Evolutionary conservation across 2,113 vertebrate genomes (phyloP), one percentile per base, ranked within the genome.

Genomic region (Xyliphius kryptos): DNA sequence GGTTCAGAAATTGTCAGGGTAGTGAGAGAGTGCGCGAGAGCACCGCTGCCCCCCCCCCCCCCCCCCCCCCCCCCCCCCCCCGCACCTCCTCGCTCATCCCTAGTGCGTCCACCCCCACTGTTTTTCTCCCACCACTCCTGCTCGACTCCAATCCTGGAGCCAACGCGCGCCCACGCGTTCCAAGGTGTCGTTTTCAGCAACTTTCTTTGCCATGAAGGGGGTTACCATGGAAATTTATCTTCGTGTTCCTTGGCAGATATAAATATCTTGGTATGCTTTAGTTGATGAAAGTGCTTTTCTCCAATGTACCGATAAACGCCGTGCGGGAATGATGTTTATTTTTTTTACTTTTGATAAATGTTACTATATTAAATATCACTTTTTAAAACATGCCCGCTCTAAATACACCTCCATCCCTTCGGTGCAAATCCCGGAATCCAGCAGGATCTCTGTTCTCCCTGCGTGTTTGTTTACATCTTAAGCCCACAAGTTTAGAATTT

Each of bases 161-260:
- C 52, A 62, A 9, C 54, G 37, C 26, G 21, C 56, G 9, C 64
- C 64, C 65, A 64, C 56, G 21, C 37, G 64, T 68, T 46, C 46
- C 53, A 67, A 66, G 65, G 65, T 59, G 65, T 67, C 65, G 37
- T 59, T 67, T 67, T 19, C 65, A 67, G 48, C 56, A 67, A 67
- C 56, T 67, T 67, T 67, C 65, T 38, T 59, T 46, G 56, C 56
- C 49, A 44, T 59, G 59, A 67, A 60, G 26, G 49, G 37, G 48
- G 65, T 67, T 67, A 51, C 65, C 56, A 67, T 67, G 65, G 65
- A 59, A 60, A 67, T 67, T 21, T 52, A 48, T 46, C 65, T 60
- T 15, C 56, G 17, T 59, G 65, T 67, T 44, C 49, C 37, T 59
- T 9, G 36, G 48, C 56, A 36, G 64, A 43, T 67, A 67, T 53